These are phyloP conservation scores for Oryzias celebensis DNA, from an alignment of 2,113 vertebrate species.

Conservation along the genomic window DNA sequence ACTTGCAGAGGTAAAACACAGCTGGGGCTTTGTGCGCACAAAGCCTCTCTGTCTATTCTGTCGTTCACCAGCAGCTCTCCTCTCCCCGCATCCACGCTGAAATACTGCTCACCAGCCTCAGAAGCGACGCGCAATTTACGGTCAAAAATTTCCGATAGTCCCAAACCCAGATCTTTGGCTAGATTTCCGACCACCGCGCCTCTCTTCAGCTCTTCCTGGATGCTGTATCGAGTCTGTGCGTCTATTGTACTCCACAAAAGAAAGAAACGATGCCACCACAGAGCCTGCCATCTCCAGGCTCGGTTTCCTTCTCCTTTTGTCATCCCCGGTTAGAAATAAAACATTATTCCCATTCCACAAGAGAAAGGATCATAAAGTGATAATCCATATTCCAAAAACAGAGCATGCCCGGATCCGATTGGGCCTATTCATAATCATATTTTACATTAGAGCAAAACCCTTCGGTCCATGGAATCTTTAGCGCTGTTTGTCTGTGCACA, in stretches of 20 bases:
- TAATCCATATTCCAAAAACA: constrained; percentile 12
- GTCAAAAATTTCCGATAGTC: constrained; percentile 71
- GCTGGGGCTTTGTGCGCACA: constrained; percentile 76
- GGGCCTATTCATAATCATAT: background rate
- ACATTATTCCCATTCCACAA: constrained; percentile 23
- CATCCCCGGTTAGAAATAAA: constrained; percentile 48
- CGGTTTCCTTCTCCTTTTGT: constrained; percentile 61
- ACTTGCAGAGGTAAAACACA: constrained; percentile 81
- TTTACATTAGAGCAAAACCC: background rate
- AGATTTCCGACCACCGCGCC: constrained; percentile 83
- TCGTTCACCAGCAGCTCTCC: constrained; percentile 80
- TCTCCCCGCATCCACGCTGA: constrained; percentile 74
- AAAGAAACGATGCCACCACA: constrained; percentile 69
- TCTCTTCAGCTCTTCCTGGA: constrained; percentile 80
- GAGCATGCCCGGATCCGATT: constrained; percentile 17
- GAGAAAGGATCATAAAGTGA: background rate
- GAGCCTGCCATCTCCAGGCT: constrained; percentile 71
- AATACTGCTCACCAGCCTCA: constrained; percentile 75
- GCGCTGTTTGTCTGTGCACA: constrained; percentile 14
- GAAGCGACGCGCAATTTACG: constrained; percentile 79
- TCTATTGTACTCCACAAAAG: constrained; percentile 78
- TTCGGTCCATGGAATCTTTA: background rate
- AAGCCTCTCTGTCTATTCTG: constrained; percentile 82
- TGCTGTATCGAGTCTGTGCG: constrained; percentile 77
- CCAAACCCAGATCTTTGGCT: constrained; percentile 82